Base-by-base conservation (phyloP, 2,113 vertebrate species). In the Sorex fumeus region DNA sequence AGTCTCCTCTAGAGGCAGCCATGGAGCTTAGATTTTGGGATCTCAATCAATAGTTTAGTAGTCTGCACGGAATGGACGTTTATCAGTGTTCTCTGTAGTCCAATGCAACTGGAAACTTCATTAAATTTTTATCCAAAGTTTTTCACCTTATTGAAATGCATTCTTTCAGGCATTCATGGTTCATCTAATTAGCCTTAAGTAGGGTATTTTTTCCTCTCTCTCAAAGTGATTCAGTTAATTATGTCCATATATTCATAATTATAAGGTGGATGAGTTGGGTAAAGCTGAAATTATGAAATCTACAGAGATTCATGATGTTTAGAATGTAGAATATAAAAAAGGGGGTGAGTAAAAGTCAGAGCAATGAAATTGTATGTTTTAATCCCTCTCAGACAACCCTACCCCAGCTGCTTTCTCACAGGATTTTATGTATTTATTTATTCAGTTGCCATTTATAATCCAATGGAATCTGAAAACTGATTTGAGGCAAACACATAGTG, bases 111-210 rank as follows among this genome's bases (percentile, higher is more conserved):
- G 94, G 95, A 97, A 97, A 96, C 85, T 94, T 98, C 97, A 97
- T 98, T 97, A 96, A 91, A 91, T 93, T 96, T 97, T 98, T 97
- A 98, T 96, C 96, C 69, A 95, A 96, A 96, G 96, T 97, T 97
- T 98, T 97, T 96, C 88, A 96, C 94, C 95, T 96, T 96, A 93
- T 96, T 93, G 88, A 97, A 97, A 98, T 96, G 96, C 95, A 96
- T 96, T 97, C 92, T 97, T 95, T 92, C 84, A 94, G 94, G 89
- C 96, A 91, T 97, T 95, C 95, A 80, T 90, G 95, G 96, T 98
- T 97, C 96, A 95, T 95, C 94, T 96, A 97, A 96, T 97, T 97
- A 98, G 95, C 93, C 91, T 97, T 94, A 97, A 98, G 96, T 96
- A 96, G 95, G 93, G 80, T 76, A 93, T 93, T 91, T 97, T 95